phyloP scores from a whole-genome alignment of 2,797 vertebrate genomes.

The Urocyon cinereoargenteus region DNA sequence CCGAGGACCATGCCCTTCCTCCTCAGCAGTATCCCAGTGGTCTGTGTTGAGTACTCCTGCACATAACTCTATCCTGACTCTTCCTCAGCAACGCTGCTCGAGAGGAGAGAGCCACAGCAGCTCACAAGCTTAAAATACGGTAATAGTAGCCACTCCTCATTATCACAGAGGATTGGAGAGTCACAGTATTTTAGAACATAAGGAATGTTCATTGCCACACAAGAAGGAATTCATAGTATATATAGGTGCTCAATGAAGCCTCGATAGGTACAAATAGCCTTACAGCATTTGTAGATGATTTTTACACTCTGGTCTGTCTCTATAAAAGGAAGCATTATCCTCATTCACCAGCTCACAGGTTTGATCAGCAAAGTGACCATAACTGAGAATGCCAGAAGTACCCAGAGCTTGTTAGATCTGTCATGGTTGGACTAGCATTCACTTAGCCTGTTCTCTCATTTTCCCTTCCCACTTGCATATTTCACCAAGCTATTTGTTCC shows the following conservation, averaged over 20 bases:
- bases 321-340: neutral
- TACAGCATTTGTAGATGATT: neutral
- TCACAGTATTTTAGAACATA: conserved; percentile 56
- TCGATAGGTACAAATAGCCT: neutral
- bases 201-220: neutral
- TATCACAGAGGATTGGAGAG: conserved; percentile 13
- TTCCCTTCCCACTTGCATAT: neutral
- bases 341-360: neutral
- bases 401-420: neutral
- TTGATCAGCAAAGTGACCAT: neutral
- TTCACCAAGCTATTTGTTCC: neutral
- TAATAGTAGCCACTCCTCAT: neutral
- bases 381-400: conserved; percentile 3
- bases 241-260: neutral
- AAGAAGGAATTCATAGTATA: neutral
- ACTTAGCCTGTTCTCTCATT: neutral
- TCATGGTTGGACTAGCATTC: neutral
- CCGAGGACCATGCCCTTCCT: neutral
- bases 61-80: neutral
- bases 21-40: neutral
- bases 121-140: neutral
- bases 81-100: neutral
- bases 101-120: neutral
- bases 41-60: neutral
- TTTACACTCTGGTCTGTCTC: neutral